Evolutionary conservation across 2,888 invertebrate species (phyloP), one percentile per base, ranked within the genome.

Genomic region (Synergus japonicus): DNA sequence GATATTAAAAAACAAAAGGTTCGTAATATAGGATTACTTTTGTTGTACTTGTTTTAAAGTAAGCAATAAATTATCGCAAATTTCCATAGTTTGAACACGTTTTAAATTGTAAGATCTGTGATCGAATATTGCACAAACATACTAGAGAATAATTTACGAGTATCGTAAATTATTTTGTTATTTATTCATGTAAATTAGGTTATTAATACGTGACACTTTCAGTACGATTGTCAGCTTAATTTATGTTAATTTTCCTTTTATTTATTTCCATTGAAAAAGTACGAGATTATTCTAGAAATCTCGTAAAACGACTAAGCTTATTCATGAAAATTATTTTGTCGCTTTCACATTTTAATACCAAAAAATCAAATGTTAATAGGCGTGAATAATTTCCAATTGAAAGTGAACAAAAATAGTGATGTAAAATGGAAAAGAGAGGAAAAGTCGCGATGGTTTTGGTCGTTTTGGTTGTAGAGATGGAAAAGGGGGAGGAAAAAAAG

Each of bases 401-500:
- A 54, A 54, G 8, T 54, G n/a, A n/a, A 54, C 2, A n/a, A 54
- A 69, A 49, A 49, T 29, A 29, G 46, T 37, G 54, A 73, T 12
- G 64, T 65, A 67, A 78, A 79, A 29, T 37, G 69, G 54, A 78
- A 82, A 65, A 77, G 22, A 65, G 63, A 65, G 63, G 79, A 76
- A 83, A 80, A 54, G 77, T 73, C 54, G 76, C 64, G 78, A 79
- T 66, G 76, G 81, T 80, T 79, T 80, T 78, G 81, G 79, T 76
- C 79, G 78, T 73, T 79, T 80, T 78, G 81, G 81, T 76, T 80
- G 78, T 76, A 76, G 83, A 78, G 78, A 80, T 78, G 77, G 60
- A 80, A 76, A 77, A 81, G 81, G 78, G 77, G 78, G 79, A 12
- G 65, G 67, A 43, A 80, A 90, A 89, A 91, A 89, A 89, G 88